Base-by-base conservation (phyloP, 2,113 vertebrate genomes). In the Eclectus roratus region DNA sequence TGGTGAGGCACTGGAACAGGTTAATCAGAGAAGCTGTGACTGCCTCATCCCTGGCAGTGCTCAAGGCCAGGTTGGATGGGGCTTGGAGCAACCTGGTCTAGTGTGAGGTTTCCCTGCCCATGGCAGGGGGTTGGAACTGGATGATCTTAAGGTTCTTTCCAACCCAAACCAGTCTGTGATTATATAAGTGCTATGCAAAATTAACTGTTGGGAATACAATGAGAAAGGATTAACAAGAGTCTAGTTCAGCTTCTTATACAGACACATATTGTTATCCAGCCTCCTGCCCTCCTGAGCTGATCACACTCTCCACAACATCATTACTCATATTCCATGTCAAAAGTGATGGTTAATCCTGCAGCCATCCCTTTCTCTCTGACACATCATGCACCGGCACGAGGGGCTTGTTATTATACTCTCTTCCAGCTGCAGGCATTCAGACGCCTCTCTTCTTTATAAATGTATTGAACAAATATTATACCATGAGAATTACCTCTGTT, bases 381-480 rank as follows among this genome's bases (percentile, higher is more conserved):
- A 24, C 8, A 14, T 31, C 39, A 37, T 6, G 46, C 8, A 19
- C 13, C 39, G 84, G 29, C 49, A 65, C 35, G 20, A 2, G 3
- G 24, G 35, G 7, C 52, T 91, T 71, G 3, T 37, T 66, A 24
- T 13, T 49, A 27, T 16, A 68, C n/a, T 29, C 13, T 27, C 7
- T 46, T 71, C 35, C 58, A 16, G 17, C 33, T 64, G 44, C 27
- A 83, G 61, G 53, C 63, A 41, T 64, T 76, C 29, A 41, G n/a
- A 80, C 0, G 0, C 4, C 44, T 41, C 12, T n/a, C 37, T 13
- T 41, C 49, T 49, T 55, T 55, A 17, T 24, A 68, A 89, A 43
- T 9, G 23, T 35, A 47, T 10, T 77, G 52, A 93, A 46, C 13
- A 90, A 52, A 31, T 52, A 46, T 18, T 61, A 52, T 6, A 60